Evolutionary conservation across 2,888 invertebrate species (phyloP), one percentile per base, ranked within the genome.

Genomic region (Ditula angustiorana): DNA sequence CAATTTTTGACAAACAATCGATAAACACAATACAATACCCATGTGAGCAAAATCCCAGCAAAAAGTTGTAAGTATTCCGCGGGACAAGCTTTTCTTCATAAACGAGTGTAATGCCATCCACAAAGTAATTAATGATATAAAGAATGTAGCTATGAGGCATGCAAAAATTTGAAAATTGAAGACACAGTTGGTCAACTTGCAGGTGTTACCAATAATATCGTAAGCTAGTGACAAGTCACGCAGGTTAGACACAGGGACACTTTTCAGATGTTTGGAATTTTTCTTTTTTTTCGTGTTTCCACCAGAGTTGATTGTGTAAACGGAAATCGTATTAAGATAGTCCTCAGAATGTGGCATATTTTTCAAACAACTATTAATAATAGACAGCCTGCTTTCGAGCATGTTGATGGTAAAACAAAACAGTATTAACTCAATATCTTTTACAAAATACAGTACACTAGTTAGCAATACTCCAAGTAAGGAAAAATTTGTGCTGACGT

Each of bases 91-190:
- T 2, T 46, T 2, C 3, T 24, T 23, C 4, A 5, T 21, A 23
- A 16, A 23, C 1, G 23, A 10, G 46, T 11, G 23, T 5, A 46
- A 23, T 16, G 5, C 23, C 23, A 46, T 23, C 23, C 21, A 46
- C 5, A 46, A 23, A 5, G 46, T 23, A n/a, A 46, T 0, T 5
- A 46, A n/a, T 46, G 46, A 23, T 23, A 23, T 23, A n/a, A 28
- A 49, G 3, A 49, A 49, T 2, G 49, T 26, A 13, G 49, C 16
- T 16, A 49, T 28, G 3, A 49, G 16, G 16, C 16, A 13, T 16
- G 49, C n/a, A 8, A 49, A 49, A 5, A 49, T 23, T 46, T 46
- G 46, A 8, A 49, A 49, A 16, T 49, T 49, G 8, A 49, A 49
- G 16, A 49, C 24, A 3, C n/a, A 13, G 16, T 49, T 49, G 16